Evolutionary conservation across 2,797 vertebrate genomes (phyloP), one percentile per base, ranked within the genome.

Genomic region (Alauda arvensis): DNA sequence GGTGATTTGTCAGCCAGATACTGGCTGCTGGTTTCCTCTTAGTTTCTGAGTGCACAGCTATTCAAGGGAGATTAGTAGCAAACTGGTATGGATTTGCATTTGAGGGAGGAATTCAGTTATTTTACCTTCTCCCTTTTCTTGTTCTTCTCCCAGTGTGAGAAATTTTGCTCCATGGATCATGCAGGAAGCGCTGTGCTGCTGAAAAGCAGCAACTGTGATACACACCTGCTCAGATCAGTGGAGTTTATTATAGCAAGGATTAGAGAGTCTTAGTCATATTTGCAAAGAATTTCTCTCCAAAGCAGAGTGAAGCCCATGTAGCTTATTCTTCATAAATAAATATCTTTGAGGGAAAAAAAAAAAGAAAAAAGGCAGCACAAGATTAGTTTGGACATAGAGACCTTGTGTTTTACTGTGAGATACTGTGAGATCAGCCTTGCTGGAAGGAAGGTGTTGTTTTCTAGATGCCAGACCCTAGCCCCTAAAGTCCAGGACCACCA

Each of bases 251-350:
- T 71, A 85, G 80, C 71, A 71, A 34, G 57, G 87, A 92, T 94
- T 84, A 90, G 46, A 66, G 65, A 52, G 51, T 46, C 85, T 93
- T 89, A 88, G 56, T 21, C 77, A 84, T 87, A 91, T 94, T 95
- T 95, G 83, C 90, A 91, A 95, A 95, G 86, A 93, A 87, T 93
- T 94, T 91, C 34, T 89, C 77, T 91, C 83, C 48, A 77, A 95
- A 90, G 85, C 33, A 87, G 59, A 92, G 52, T 39, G 69, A 93
- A 88, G 69, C 53, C 39, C 2, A 0, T 77, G 53, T 45, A 93
- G 87, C 68, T 92, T 87, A 92, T 70, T 94, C 74, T 87, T 91
- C 65, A 85, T 65, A 83, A 84, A 89, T 77, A 95, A 80, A 91
- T 78, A 78, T 12, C 1, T 62, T 18, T n/a, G 16, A 16, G 3